These are phyloP conservation scores for Zalophus californianus DNA, from an alignment of 2,797 vertebrate genomes.

Conservation along the genomic window DNA sequence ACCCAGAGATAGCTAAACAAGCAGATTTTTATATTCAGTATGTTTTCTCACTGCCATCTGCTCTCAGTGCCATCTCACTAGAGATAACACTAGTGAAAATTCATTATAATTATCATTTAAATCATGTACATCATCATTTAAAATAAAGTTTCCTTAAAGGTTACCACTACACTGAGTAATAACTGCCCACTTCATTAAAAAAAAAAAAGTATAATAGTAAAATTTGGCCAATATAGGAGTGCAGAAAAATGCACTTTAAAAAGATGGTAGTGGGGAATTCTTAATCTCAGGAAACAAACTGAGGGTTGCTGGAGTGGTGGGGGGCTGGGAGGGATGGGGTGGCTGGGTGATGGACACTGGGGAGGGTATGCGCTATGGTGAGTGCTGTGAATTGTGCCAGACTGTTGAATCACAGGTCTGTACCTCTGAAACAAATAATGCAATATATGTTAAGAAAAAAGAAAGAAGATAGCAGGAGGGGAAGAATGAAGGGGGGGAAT, in stretches of 20 bases:
- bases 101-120: background rate
- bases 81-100: background rate
- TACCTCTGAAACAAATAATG: too few species aligned
- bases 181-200: background rate
- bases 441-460: too few species aligned
- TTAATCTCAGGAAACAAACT: too few species aligned
- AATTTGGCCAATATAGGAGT: background rate
- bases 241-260: background rate
- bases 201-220: background rate
- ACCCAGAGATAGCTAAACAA: background rate
- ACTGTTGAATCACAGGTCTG: too few species aligned
- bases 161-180: constrained; percentile 10
- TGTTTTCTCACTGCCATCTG: background rate
- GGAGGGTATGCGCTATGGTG: too few species aligned
- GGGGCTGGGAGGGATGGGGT: too few species aligned
- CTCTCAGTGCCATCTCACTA: background rate
- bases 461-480: too few species aligned
- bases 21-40: background rate
- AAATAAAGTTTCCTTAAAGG: background rate
- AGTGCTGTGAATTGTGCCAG: too few species aligned
- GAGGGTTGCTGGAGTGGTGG: too few species aligned
- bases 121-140: background rate
- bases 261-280: background rate
- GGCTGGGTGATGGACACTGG: too few species aligned
- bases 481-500: too few species aligned